These are phyloP conservation scores for Reinhardtius hippoglossoides DNA, from an alignment of 2,113 vertebrate species.

Conservation along the genomic window DNA sequence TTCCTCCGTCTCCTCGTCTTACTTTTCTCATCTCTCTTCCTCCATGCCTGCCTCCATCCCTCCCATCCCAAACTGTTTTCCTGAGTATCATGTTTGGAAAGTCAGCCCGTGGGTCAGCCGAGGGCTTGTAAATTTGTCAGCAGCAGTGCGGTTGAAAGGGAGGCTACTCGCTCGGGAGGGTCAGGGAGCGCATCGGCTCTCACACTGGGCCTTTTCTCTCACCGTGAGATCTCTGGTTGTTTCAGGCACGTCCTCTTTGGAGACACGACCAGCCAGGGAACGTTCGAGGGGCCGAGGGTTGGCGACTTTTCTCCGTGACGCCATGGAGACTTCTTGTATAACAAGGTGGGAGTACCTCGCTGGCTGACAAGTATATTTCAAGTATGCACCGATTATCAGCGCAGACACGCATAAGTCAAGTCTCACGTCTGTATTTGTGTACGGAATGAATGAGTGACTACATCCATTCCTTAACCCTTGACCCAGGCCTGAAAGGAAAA, in stretches of 20 bases:
- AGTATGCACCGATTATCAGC: conserved; percentile 7
- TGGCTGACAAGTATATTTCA: conserved; percentile 16
- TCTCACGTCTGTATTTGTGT: not conserved
- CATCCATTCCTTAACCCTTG: conserved; percentile 43
- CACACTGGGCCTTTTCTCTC: conserved; percentile 82
- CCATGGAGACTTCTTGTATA: conserved; percentile 43
- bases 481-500: conserved; percentile 44
- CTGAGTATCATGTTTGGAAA: conserved; percentile 75
- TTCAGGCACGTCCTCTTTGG: conserved; percentile 87
- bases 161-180: conserved; percentile 70
- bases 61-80: conserved; percentile 67
- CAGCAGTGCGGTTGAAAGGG: conserved; percentile 83
- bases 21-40: conserved; percentile 49
- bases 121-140: conserved; percentile 84
- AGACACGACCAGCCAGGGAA: conserved; percentile 53
- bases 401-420: conserved; percentile 13
- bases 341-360: not conserved
- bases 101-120: conserved; percentile 62
- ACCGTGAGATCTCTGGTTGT: conserved; percentile 77
- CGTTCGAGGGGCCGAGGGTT: conserved; percentile 23
- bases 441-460: conserved; percentile 10
- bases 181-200: conserved; percentile 54
- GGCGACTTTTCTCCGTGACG: conserved; percentile 21
- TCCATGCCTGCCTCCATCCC: conserved; percentile 42
- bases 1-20: not conserved